Base-by-base conservation (phyloP, 2,888 invertebrate species). In the Spisula solida region DNA sequence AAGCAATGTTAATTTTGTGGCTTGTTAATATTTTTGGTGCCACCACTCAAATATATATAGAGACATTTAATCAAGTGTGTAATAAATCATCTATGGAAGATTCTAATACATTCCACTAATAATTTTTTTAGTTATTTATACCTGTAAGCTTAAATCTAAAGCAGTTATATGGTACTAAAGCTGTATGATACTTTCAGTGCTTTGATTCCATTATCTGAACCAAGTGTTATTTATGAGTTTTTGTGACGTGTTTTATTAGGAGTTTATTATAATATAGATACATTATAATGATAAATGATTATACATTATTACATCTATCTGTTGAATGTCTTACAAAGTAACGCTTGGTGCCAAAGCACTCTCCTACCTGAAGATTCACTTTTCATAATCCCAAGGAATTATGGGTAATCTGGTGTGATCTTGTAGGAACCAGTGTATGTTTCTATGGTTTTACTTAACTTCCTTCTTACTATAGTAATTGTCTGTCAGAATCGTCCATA, bases 191-290 rank as follows among this genome's bases (percentile, higher is more conserved):
- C 60, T 25, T 66, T 25, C 60, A 66, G 60, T 66, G 12, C 60
- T 66, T 66, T 66, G 60, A 66, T 66, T 66, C 10, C 25, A n/a
- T 66, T 66, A 66, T 66, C 60, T n/a, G n/a, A 66, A 66, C 60
- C 60, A 66, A 66, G 8, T 66, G n/a, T 66, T 66, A 25, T 66
- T 66, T 66, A 66, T 66, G 25, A 25, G 10, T 25, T 25, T 66
- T 25, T 25, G 18, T 56, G 25, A 6, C 25, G n/a, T 12, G 0
- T 25, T 66, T n/a, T 66, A 66, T 66, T 66, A 66, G 12, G 41
- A 66, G 25, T 66, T 25, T 66, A 66, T 66, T 66, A 66, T 66
- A 66, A n/a, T 25, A 66, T n/a, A 25, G 60, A 66, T 66, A 66
- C 25, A 66, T 66, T 66, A 66, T 66, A 25, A 66, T 25, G 60